These are phyloP conservation scores for Tachina grossa DNA, from an alignment of 2,888 invertebrate species.

Conservation along the genomic window DNA sequence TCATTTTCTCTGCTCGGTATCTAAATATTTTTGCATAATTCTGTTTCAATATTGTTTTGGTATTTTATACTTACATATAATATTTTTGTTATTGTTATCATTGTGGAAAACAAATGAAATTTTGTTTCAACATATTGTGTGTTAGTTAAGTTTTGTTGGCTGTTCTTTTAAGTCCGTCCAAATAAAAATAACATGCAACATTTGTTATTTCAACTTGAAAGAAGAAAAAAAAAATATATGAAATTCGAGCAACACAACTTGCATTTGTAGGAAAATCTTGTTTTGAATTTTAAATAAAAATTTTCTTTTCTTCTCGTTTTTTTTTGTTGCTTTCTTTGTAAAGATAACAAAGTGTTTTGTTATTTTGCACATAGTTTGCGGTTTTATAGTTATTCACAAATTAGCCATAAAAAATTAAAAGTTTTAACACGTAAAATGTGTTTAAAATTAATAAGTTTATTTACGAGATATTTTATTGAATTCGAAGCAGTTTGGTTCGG, in stretches of 20 bases:
- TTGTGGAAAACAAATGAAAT: constrained; percentile 59
- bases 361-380: constrained; percentile 45
- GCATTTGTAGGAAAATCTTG: constrained; percentile 57
- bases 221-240: constrained; percentile 18
- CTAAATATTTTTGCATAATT: constrained; percentile 66
- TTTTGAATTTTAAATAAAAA: constrained; percentile 64
- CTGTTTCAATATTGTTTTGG: constrained; percentile 64
- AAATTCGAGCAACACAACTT: constrained; percentile 53
- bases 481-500: not conserved
- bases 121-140: constrained; percentile 69
- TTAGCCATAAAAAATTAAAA: constrained; percentile 30
- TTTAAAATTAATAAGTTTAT: constrained; percentile 58
- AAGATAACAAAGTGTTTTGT: constrained; percentile 60
- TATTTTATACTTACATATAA: not conserved
- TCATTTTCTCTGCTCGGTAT: constrained; percentile 54
- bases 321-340: not conserved
- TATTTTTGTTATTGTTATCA: constrained; percentile 24
- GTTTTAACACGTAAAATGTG: constrained; percentile 25
- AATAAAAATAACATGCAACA: constrained; percentile 61
- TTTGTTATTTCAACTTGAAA: constrained; percentile 50
- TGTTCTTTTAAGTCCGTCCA: constrained; percentile 24
- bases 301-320: constrained; percentile 11
- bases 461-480: not conserved
- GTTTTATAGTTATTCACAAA: constrained; percentile 52
- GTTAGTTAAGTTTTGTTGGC: constrained; percentile 50